Base-by-base conservation (phyloP, 2,113 vertebrate genomes). In the Maccullochella peelii region DNA sequence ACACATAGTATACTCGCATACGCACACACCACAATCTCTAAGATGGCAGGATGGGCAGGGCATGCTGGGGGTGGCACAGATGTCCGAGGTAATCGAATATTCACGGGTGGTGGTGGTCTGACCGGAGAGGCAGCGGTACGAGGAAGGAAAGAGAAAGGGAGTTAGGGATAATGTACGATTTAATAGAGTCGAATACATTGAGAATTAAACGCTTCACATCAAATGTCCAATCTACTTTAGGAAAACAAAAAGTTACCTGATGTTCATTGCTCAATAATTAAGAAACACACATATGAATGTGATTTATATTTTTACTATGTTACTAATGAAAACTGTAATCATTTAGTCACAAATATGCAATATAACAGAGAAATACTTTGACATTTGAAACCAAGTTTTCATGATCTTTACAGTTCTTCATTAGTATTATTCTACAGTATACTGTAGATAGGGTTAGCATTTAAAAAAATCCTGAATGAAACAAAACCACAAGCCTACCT, bases 81-180 rank as follows among this genome's bases (percentile, higher is more conserved):
- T 94, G 93, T 92, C 92, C 62, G n/a, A 88, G 79, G 52, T 83
- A 87, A 92, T 93, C 77, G 67, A 91, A 90, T 87, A 83, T 82
- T 91, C 57, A 23, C 58, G 87, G 90, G 90, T 84, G 91, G 89
- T 16, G 40, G 70, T 70, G 83, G 84, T 90, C 77, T 72, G 70
- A 85, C 88, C 15, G 77, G 77, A 67, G 89, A 92, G 63, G 71
- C 78, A 72, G 68, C n/a, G 18, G 25, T 58, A 82, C 5, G 30
- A 86, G 15, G 27, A 42, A 15, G 30, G 30, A 68, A 21, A 44
- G 8, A 36, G 44, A n/a, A 42, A n/a, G 30, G 49, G 42, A 40
- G 36, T 58, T 23, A 8, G 12, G 18, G 23, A 49, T 55, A 67
- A 59, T 6, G 30, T 50, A 6, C 11, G 1, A 6, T 55, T 50